phyloP scores from a whole-genome alignment of 2,888 invertebrate genomes.

The Congeria kusceri region DNA sequence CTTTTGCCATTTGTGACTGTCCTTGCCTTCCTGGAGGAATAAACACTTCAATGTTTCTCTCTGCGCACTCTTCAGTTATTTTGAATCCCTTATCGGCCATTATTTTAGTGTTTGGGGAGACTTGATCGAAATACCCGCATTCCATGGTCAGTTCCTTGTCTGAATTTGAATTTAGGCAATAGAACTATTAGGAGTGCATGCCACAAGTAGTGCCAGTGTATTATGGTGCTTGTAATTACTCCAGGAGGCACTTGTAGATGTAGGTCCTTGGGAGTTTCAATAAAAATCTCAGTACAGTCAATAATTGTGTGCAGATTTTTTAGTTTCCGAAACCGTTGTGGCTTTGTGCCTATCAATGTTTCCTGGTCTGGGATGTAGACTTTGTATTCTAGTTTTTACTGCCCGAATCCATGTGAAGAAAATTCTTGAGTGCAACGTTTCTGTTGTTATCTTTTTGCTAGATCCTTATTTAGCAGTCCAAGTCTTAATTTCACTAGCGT shows the following conservation, averaged over 20 bases:
- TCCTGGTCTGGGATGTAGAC: conserved; percentile 40
- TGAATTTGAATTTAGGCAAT: conserved; percentile 10
- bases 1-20: conserved; percentile 40
- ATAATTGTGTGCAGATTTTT: conserved; percentile 37
- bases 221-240: conserved; percentile 67
- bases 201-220: conserved; percentile 57
- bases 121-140: no score
- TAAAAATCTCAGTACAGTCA: conserved; percentile 44
- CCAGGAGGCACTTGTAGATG: conserved; percentile 49
- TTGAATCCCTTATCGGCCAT: conserved; percentile 64
- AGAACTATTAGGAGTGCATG: conserved; percentile 51
- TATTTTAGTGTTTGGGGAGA: conserved; percentile 15
- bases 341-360: conserved; percentile 38
- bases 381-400: conserved; percentile 11
- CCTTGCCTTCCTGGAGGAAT: conserved; percentile 56
- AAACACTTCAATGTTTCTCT: conserved; percentile 24
- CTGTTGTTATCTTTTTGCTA: conserved; percentile 40
- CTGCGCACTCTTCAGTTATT: conserved; percentile 43
- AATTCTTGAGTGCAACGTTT: conserved; percentile 31
- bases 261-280: conserved; percentile 53
- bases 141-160: no score
- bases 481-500: conserved; percentile 34
- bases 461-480: conserved; percentile 33
- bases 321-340: conserved; percentile 25
- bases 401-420: conserved; percentile 43